phyloP scores from a whole-genome alignment of 2,113 vertebrate species.

The Leptodactylus fuscus region DNA sequence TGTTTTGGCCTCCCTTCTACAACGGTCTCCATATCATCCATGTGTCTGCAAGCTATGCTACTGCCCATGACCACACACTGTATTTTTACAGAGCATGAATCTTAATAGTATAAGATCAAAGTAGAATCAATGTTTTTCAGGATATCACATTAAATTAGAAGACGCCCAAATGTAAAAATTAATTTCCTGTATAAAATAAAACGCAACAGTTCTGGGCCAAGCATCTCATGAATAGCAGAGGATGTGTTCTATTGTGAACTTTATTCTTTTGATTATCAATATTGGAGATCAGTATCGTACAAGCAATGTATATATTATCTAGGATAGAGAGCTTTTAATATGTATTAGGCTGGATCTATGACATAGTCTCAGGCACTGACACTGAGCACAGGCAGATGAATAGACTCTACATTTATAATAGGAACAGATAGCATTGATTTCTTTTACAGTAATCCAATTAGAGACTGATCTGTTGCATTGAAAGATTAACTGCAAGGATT shows the following conservation, averaged over 20 bases:
- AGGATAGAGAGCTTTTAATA: constrained; percentile 7
- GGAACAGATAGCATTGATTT: constrained; percentile 54
- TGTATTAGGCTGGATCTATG: constrained; percentile 31
- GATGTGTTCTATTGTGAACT: background rate
- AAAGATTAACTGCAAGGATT: constrained; percentile 57
- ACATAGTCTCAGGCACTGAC: constrained; percentile 27
- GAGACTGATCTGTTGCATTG: constrained; percentile 50
- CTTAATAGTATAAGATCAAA: background rate
- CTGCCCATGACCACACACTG: no score
- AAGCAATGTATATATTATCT: constrained; percentile 7
- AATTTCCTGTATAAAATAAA: background rate
- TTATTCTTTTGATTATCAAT: background rate
- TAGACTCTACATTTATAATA: constrained; percentile 35
- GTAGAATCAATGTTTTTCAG: background rate
- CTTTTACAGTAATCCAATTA: constrained; percentile 60
- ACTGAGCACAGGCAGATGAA: constrained; percentile 25
- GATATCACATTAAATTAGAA: background rate
- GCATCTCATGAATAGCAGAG: background rate
- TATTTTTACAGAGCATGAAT: background rate
- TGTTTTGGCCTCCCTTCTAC: no score
- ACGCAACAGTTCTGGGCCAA: background rate
- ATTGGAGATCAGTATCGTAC: background rate
- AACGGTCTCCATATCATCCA: no score
- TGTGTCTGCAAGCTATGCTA: no score
- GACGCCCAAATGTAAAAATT: background rate